Evolutionary conservation across 2,888 invertebrate genomes (phyloP).

Genomic region (Blastobasis lacticolella): DNA sequence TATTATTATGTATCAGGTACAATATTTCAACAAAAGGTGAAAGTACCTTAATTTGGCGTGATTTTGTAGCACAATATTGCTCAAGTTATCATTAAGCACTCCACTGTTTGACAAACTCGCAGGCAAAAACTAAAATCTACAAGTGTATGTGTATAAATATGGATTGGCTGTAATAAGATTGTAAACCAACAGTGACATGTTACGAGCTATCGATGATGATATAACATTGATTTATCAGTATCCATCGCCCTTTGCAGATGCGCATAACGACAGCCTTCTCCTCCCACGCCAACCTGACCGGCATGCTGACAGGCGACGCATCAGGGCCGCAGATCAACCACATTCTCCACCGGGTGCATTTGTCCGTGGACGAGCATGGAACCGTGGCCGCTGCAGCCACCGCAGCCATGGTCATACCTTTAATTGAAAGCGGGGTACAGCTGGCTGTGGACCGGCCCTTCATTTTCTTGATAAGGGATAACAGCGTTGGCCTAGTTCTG

Average conservation of each 20-base stretch:
- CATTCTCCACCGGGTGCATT: conserved; percentile 76
- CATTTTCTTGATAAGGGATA: conserved; percentile 77
- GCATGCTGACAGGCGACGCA: conserved; percentile 55
- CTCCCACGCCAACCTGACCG: conserved; percentile 70
- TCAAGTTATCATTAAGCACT: no score
- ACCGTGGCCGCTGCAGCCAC: conserved; percentile 78
- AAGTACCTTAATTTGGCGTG: no score
- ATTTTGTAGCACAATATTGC: no score
- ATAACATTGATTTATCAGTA: no score
- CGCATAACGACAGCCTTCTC: conserved; percentile 74
- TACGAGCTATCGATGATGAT: no score
- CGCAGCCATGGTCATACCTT: conserved; percentile 73
- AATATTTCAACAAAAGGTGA: no score
- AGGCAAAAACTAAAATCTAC: no score
- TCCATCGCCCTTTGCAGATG: conserved; percentile 57
- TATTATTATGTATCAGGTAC: no score
- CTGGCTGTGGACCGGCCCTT: conserved; percentile 77
- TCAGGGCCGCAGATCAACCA: conserved; percentile 58
- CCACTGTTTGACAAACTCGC: no score
- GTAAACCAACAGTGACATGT: no score
- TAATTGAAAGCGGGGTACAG: conserved; percentile 70
- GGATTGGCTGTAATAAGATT: no score
- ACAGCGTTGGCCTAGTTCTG: conserved; percentile 66
- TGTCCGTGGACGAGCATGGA: conserved; percentile 78
- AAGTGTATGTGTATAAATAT: no score